Base-by-base conservation (phyloP, 2,888 invertebrate genomes). In the Polyommatus icarus region DNA sequence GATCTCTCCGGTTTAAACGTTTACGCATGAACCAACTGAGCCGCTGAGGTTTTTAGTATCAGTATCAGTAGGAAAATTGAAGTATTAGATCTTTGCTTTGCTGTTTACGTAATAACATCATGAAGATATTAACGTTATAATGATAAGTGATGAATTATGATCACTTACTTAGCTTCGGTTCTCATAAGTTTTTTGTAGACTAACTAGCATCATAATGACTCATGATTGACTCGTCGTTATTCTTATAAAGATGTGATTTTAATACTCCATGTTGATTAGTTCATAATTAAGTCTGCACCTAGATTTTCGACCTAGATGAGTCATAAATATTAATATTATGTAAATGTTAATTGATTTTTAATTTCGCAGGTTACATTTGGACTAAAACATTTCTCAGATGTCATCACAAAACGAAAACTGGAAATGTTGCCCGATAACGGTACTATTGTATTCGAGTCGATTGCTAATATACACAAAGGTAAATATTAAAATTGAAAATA, bases 381-480 rank as follows among this genome's bases (percentile, higher is more conserved):
- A 73, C 94, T 99, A 82, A 97, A 97, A 87, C 98, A 98, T 93
- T 98, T 99, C 90, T 96, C 97, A 84, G 98, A 98, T 94, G 98
- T 98, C 80, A 98, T 99, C 83, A 96, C 97, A 80, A 98, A 98
- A 92, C 96, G 98, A 90, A 98, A 97, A 91, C 94, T 98, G 86
- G 98, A 98, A 94, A 98, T 99, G 96, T 94, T 99, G 84, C 98
- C 98, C 3, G 98, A 98, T 81, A 98, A 98, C 90, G 98, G 98
- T 81, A 98, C 98, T 76, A 97, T 99, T 85, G 97, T 99, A 81
- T 95, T 99, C 88, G 99, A 99, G 91, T 98, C 97, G 78, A 97
- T 99, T 83, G 97, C 98, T 87, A 96, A 97, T 87, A 97, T 98
- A 90, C 97, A 97, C 91, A 96, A 96, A 91, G 95, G 95, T 95